Percentiles rank a stretch among this genome's conserved stretches.
Evolutionary conservation across 1,140 invertebrate genomes (phyloP).

Genomic region (Arctopsyche grandis): DNA sequence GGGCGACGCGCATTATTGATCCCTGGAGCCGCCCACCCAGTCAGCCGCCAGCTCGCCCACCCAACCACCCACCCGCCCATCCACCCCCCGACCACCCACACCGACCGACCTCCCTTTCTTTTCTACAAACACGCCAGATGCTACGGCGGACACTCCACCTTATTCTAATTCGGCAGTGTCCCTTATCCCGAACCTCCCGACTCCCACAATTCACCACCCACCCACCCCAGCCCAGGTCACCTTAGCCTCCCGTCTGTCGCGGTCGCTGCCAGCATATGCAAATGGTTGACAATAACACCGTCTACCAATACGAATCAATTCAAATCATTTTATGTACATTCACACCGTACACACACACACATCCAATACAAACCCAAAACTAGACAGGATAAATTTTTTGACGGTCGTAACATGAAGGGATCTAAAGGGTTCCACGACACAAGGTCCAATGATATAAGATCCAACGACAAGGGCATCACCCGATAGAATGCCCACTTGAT

Average conservation of each 20-base stretch:
- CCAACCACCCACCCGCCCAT: neutral
- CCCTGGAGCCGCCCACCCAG: conserved; percentile 31
- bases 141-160: conserved; percentile 24
- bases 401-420: too few relatives aligned
- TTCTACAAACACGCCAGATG: conserved; percentile 23
- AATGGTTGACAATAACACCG: too few relatives aligned
- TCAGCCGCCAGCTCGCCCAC: conserved; percentile 8
- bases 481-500: too few relatives aligned
- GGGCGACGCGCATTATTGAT: conserved; percentile 48
- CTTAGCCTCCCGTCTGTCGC: neutral
- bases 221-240: neutral
- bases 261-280: too few relatives aligned
- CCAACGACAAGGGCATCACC: too few relatives aligned
- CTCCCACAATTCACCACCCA: neutral
- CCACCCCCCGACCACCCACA: neutral
- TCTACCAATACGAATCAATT: too few relatives aligned
- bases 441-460: too few relatives aligned
- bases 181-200: neutral
- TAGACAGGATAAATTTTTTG: too few relatives aligned
- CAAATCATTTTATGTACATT: too few relatives aligned
- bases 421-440: too few relatives aligned
- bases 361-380: too few relatives aligned
- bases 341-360: too few relatives aligned
- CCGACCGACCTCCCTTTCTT: conserved; percentile 4
- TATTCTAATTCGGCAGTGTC: conserved; percentile 30